These are phyloP conservation scores for Bruchidius siliquastri DNA, from an alignment of 2,888 invertebrate species.

Conservation along the genomic window DNA sequence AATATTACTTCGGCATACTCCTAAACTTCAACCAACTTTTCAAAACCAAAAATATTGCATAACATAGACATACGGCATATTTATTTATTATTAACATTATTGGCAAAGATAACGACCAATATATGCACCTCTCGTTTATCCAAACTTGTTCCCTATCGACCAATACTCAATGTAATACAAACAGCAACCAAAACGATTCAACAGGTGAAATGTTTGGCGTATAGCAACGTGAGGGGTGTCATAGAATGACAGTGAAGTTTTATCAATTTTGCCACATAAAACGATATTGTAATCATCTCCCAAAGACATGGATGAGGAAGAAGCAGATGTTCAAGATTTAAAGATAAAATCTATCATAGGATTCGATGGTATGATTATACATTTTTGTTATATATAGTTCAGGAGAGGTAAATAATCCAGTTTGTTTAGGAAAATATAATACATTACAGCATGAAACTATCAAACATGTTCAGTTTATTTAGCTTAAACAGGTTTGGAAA, in stretches of 20 bases:
- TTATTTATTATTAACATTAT: no score
- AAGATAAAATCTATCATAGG: constrained; percentile 70
- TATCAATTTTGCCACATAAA: background rate
- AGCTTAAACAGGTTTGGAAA: no score
- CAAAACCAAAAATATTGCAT: no score
- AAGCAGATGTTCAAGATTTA: constrained; percentile 55
- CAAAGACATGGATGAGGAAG: background rate
- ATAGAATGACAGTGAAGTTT: background rate
- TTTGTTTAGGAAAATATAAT: background rate
- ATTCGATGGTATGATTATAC: constrained; percentile 65
- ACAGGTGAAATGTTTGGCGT: background rate
- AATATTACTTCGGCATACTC: no score
- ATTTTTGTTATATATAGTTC: constrained; percentile 20
- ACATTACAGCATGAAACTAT: no score
- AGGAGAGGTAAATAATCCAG: background rate
- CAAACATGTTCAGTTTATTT: no score
- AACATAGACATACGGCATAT: no score
- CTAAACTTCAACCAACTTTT: no score
- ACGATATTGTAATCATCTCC: background rate
- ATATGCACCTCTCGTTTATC: no score
- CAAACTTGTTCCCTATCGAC: background rate
- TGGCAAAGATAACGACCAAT: no score
- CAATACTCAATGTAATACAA: background rate
- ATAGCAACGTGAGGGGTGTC: background rate
- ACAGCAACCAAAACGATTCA: background rate